Evolutionary conservation across 2,888 invertebrate genomes (phyloP), one percentile per base, ranked within the genome.

Genomic region (Trichacis sp.): DNA sequence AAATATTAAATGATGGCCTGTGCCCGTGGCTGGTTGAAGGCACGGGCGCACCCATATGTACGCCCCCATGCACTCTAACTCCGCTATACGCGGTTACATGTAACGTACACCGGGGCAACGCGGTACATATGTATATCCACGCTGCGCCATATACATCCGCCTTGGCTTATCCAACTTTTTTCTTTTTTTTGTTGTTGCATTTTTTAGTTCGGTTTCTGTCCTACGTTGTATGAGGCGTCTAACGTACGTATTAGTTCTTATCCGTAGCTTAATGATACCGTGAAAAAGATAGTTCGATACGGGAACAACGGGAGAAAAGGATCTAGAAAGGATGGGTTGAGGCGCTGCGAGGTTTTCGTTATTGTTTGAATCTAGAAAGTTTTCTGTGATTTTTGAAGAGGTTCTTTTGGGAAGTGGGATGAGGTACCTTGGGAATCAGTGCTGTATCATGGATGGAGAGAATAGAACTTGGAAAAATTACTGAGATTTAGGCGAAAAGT

Each of bases 1-100:
- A 84, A 84, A 84, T 83, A 84, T 84, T 81, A 84, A 84, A 84
- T 84, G 83, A 84, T 84, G 82, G 81, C 78, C 79, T 82, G 79
- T 79, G 80, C 79, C 80, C 76, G 79, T 79, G 78, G 79, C 80
- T 77, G 77, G 79, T 72, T 77, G 75, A 79, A 82, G 83, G 77
- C 79, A 79, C 77, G 79, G 82, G 83, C 84, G 84, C 83, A 84
- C 83, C 83, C 84, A 84, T 83, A 79, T 83, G 82, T 84, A 83
- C 84, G 84, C 84, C 84, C 84, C 83, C 83, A 80, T 83, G 77
- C 77, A 76, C 61, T 58, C 52, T 60, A 54, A n/a, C n/a, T n/a
- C n/a, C 56, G 33, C 14, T 48, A 15, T 30, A 45, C 30, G 48
- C 48, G 30, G 43, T 43, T 60, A 24, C 54, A 49, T 48, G 53